Conservation (phyloP, 2,888 invertebrate genomes). For the Unio delphinus region DNA sequence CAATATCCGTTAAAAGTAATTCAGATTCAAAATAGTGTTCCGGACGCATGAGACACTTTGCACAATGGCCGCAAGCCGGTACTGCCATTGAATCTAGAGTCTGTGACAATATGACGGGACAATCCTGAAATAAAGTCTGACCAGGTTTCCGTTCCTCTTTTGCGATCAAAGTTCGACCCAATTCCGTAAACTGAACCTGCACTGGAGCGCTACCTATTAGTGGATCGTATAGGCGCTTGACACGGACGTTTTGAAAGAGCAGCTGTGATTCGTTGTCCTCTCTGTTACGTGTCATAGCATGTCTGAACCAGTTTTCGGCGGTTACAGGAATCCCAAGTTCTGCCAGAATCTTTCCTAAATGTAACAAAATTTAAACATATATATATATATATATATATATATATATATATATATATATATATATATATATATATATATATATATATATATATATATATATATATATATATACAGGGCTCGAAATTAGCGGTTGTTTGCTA, state of each 20-base stretch:
- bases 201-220: constrained; percentile 36
- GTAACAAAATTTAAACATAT: too few species aligned
- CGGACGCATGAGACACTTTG: constrained; percentile 44
- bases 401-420: too few species aligned
- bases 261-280: constrained; percentile 34
- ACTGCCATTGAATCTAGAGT: constrained; percentile 39
- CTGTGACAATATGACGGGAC: constrained; percentile 47
- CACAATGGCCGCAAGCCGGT: constrained; percentile 48
- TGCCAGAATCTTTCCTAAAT: constrained; percentile 38
- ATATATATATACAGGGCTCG: too few species aligned
- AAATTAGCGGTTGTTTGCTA: too few species aligned
- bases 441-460: too few species aligned
- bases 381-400: too few species aligned
- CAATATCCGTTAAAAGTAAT: constrained; percentile 26
- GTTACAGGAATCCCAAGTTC: constrained; percentile 40
- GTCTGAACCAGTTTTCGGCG: constrained; percentile 48
- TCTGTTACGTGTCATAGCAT: constrained; percentile 30
- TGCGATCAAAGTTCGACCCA: constrained; percentile 40
- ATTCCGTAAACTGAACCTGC: constrained; percentile 37
- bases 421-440: too few species aligned
- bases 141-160: constrained; percentile 27
- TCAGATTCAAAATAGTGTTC: constrained; percentile 44
- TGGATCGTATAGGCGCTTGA: constrained; percentile 43
- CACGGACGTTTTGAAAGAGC: constrained; percentile 47
- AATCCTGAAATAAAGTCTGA: constrained; percentile 45